phyloP scores from a whole-genome alignment of 2,797 vertebrate genomes.

The Denticeps clupeoides region DNA sequence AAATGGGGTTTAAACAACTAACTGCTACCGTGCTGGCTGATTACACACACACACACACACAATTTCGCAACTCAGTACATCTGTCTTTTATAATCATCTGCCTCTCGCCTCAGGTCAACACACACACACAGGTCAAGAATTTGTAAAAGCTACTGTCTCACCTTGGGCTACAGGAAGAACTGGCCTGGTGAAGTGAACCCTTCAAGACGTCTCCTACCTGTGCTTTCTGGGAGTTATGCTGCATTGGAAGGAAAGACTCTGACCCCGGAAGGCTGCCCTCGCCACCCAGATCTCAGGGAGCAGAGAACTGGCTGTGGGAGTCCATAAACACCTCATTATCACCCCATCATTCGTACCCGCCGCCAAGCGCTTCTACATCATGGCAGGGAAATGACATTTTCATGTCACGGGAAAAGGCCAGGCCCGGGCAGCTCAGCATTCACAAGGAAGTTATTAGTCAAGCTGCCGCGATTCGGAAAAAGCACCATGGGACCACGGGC shows the following conservation, averaged over 20 bases:
- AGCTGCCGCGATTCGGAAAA: neutral
- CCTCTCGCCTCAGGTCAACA: constrained; percentile 1
- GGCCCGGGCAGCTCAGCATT: neutral
- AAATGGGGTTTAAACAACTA: neutral
- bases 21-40: neutral
- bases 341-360: neutral
- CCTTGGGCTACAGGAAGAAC: no score
- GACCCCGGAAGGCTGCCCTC: neutral
- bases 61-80: constrained; percentile 10
- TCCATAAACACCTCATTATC: constrained; percentile 12
- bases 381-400: neutral
- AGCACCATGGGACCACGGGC: no score
- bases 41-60: neutral
- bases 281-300: neutral
- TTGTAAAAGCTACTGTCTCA: no score
- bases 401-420: neutral
- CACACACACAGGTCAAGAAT: neutral
- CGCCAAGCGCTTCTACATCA: neutral
- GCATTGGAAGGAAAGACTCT: no score
- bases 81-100: constrained; percentile 7
- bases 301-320: constrained; percentile 3
- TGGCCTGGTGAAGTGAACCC: no score
- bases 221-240: no score
- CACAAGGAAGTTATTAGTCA: neutral
- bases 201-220: no score